phyloP scores from a whole-genome alignment of 2,888 invertebrate genomes.

The Oxyscelio sp. region DNA sequence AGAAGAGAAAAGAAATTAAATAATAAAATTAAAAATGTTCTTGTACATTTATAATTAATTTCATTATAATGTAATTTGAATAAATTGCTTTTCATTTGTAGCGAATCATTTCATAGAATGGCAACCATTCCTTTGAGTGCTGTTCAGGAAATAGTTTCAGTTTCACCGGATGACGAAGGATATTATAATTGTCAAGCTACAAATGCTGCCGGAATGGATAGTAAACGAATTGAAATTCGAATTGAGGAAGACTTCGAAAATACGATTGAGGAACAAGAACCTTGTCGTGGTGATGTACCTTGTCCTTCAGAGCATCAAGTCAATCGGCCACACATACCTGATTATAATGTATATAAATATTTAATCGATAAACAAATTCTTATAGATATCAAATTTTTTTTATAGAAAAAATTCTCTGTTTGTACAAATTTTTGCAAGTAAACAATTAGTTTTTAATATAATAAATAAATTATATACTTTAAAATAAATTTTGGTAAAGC shows the following conservation, averaged over 20 bases:
- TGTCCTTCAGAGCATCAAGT: conserved; percentile 66
- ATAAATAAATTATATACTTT: too few relatives aligned
- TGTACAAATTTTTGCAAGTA: too few relatives aligned
- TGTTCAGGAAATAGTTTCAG: conserved; percentile 90
- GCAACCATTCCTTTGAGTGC: conserved; percentile 85
- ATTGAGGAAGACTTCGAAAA: conserved; percentile 89
- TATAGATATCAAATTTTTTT: too few relatives aligned
- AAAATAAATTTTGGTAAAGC: too few relatives aligned
- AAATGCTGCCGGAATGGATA: conserved; percentile 91
- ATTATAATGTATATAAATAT: conserved; percentile 44
- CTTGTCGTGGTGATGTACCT: conserved; percentile 81
- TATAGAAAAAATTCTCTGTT: too few relatives aligned
- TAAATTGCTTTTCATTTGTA: too few relatives aligned
- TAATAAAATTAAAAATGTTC: too few relatives aligned
- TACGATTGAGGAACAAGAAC: conserved; percentile 80
- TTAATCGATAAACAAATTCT: too few relatives aligned
- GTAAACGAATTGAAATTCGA: conserved; percentile 91
- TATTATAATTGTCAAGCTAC: conserved; percentile 92
- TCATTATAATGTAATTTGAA: too few relatives aligned
- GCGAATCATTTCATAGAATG: conserved; percentile 71
- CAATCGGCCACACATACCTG: conserved; percentile 19
- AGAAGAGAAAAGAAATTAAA: too few relatives aligned
- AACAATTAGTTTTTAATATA: too few relatives aligned
- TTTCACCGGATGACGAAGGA: conserved; percentile 91
- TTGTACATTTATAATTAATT: too few relatives aligned